Evolutionary conservation across 2,113 vertebrate species (phyloP), one percentile per base, ranked within the genome.

Genomic region (Cyanocitta stelleri): DNA sequence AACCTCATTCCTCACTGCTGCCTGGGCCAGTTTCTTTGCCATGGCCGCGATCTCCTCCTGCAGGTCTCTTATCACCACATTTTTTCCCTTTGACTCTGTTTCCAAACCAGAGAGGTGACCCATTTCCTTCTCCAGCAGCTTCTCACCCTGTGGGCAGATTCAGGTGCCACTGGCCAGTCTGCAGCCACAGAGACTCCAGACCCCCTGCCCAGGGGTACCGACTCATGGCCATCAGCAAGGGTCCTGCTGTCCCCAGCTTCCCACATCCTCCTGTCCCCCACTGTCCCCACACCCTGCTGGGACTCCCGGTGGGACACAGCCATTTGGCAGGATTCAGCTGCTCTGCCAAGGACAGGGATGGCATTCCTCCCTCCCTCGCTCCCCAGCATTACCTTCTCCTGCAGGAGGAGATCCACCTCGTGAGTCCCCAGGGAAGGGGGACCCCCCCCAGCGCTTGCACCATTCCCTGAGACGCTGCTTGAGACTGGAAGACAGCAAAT

Each of bases 41-140:
- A 98, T 97, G 3, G 76, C 86, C 1, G 96, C 85, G 1, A 98
- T 55, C 86, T 98, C 97, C 0, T 88, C 96, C 90, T 95, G 97
- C 55, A 99, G 97, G 10, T 83, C 96, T 4, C 64, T 55, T 11
- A 98, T 97, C 85, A 98, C 54, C 0, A 81, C 13, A 1, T 98
- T 98, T 83, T 98, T 98, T 52, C 80, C 97, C 49, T 94, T 96
- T 29, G 96, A 90, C 71, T 98, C 98, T 0, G 87, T 68, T 77
- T 98, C 98, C 46, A 96, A 96, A 39, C 92, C 80, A 0, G 89
- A 90, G 69, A 97, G 94, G 7, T 71, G 94, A 43, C 72, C 56
- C 5, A 93, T 72, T 87, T 98, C 97, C 64, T 97, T 97, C 39
- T 95, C 97, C 82, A 94, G 59, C 7, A 98, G 95, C 37, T 97